These are phyloP conservation scores for Rhabdornis inornatus DNA, from an alignment of 2,113 vertebrate genomes.

Conservation along the genomic window DNA sequence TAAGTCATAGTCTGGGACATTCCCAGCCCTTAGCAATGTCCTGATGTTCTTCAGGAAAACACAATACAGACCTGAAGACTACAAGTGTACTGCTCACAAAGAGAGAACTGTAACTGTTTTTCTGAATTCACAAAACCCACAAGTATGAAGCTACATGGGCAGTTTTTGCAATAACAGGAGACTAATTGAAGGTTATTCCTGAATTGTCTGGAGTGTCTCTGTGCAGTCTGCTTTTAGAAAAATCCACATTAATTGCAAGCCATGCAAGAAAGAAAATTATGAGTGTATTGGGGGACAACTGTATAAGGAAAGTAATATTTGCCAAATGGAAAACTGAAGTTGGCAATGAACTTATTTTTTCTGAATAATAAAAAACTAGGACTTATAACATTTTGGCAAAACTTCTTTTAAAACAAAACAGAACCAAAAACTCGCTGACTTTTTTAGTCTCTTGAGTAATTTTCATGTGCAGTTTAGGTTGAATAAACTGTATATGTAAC, in stretches of 20 bases:
- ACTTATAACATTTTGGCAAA: neutral
- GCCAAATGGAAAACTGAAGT: neutral
- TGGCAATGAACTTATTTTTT: neutral
- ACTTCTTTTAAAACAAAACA: neutral
- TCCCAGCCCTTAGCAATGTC: neutral
- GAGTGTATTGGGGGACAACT: neutral
- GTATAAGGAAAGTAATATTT: neutral
- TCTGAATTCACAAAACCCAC: neutral
- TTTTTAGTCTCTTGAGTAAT: neutral
- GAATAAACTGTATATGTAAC: neutral
- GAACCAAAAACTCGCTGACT: neutral
- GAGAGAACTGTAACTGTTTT: neutral
- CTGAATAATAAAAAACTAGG: neutral
- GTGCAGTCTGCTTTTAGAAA: neutral
- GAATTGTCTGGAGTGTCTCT: neutral
- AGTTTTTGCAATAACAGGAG: neutral
- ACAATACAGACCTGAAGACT: neutral
- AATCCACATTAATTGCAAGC: neutral
- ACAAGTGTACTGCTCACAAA: neutral
- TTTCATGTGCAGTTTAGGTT: neutral
- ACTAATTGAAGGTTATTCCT: neutral
- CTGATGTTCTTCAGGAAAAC: neutral
- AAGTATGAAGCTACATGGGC: accelerated
- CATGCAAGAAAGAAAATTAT: neutral
- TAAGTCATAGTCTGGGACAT: neutral